Conservation (phyloP, 1,140 invertebrate species). For the Littorina saxatilis region DNA sequence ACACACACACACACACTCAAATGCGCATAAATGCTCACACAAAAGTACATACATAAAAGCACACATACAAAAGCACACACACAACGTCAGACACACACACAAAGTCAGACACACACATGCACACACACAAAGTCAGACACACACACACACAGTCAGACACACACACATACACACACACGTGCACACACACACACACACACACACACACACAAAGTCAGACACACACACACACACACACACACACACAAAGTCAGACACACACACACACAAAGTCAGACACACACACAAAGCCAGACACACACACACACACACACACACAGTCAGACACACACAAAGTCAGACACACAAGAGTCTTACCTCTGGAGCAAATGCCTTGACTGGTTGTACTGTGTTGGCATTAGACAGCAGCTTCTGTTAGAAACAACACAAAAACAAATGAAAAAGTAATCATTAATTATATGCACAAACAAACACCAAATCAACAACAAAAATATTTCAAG, state of each 20-base stretch:
- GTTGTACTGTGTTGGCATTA: no score
- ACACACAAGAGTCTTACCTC: background rate
- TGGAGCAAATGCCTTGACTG: background rate
- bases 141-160: background rate
- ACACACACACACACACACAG: background rate
- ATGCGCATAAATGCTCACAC: background rate
- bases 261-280: no score
- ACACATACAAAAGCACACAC: no score
- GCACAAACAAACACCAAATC: background rate
- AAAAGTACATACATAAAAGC: background rate
- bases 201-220: no score
- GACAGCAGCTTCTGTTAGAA: no score
- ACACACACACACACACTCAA: background rate
- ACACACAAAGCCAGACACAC: background rate
- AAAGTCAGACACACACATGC: background rate
- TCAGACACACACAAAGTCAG: no score
- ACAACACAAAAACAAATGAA: background rate
- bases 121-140: no score
- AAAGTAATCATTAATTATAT: background rate
- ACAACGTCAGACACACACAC: no score
- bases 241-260: no score
- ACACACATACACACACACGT: background rate
- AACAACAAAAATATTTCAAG: no score
- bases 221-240: no score
- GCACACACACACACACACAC: slow-evolving; percentile 5